phyloP scores from a whole-genome alignment of 2,113 vertebrate genomes.

The Carassius carassius region DNA sequence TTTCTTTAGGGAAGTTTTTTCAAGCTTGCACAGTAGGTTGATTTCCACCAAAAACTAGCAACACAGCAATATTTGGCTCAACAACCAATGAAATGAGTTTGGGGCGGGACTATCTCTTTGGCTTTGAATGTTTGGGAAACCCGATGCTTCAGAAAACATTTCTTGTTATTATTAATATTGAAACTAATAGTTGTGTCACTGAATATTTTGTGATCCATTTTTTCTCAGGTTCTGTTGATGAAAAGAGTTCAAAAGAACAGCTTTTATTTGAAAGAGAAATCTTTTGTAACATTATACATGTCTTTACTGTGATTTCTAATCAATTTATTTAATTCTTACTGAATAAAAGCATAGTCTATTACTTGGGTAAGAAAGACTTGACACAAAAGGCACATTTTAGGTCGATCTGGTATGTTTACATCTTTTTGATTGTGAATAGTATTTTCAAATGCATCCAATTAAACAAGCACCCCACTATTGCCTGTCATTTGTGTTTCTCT shows the following conservation, averaged over 20 bases:
- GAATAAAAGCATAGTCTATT: neutral
- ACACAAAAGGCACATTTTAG: neutral
- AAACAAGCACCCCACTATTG: neutral
- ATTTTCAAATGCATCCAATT: slow-evolving; percentile 22
- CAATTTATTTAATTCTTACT: neutral
- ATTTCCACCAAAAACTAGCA: neutral
- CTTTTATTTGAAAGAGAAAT: neutral
- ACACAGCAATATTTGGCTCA: neutral
- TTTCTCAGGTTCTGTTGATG: neutral
- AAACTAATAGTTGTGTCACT: neutral
- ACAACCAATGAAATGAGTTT: neutral
- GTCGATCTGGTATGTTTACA: no score
- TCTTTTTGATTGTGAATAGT: neutral
- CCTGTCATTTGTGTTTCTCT: neutral
- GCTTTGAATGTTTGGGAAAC: neutral
- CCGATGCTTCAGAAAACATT: neutral
- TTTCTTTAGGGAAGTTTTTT: neutral
- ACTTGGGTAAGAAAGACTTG: neutral
- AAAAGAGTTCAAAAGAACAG: neutral
- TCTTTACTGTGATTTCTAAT: neutral
- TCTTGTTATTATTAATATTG: neutral
- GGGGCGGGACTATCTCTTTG: neutral
- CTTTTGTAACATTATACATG: neutral
- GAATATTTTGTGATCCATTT: neutral
- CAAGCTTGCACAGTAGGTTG: neutral